Evolutionary conservation across 2,113 vertebrate genomes (phyloP).

Genomic region (Anhinga rufa): DNA sequence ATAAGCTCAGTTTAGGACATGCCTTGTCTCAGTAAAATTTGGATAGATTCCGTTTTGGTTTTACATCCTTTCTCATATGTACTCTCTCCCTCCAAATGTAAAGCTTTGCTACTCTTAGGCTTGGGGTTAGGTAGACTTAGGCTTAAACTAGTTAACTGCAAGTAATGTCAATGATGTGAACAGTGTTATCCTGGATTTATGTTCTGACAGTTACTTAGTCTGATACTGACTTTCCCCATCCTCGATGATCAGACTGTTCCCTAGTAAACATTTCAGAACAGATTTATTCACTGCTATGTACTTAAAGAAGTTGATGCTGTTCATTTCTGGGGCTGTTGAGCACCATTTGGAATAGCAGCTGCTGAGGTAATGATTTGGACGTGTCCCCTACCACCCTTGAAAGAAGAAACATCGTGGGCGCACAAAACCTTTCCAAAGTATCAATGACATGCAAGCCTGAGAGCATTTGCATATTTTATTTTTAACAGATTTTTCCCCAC

Average conservation of each 20-base stretch:
- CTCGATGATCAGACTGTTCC: not conserved
- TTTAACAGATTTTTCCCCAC: slow-evolving; percentile 2
- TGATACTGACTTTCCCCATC: not conserved
- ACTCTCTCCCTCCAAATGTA: not conserved
- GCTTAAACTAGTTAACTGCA: not conserved
- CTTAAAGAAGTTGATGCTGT: slow-evolving; percentile 34
- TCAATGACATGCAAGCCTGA: not conserved
- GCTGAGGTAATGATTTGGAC: slow-evolving; percentile 14
- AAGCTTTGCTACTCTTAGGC: not conserved
- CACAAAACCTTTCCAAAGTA: slow-evolving; percentile 17
- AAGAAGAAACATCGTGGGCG: slow-evolving; percentile 43
- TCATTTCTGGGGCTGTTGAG: slow-evolving; percentile 37
- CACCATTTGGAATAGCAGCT: slow-evolving; percentile 55
- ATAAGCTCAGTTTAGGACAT: not conserved
- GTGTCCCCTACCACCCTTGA: slow-evolving; percentile 9
- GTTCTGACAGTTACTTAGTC: not conserved
- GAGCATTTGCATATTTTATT: slow-evolving; percentile 47
- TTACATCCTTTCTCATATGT: not conserved
- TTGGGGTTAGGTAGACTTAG: not conserved
- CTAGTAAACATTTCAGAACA: slow-evolving; percentile 21
- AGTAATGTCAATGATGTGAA: not conserved
- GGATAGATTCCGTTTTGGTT: not conserved
- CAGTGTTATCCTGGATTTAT: not conserved
- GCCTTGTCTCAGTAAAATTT: not conserved
- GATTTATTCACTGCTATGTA: slow-evolving; percentile 3